Evolutionary conservation across 1,140 invertebrate species (phyloP), one percentile per base, ranked within the genome.

Genomic region (Chironomus striatipennis): DNA sequence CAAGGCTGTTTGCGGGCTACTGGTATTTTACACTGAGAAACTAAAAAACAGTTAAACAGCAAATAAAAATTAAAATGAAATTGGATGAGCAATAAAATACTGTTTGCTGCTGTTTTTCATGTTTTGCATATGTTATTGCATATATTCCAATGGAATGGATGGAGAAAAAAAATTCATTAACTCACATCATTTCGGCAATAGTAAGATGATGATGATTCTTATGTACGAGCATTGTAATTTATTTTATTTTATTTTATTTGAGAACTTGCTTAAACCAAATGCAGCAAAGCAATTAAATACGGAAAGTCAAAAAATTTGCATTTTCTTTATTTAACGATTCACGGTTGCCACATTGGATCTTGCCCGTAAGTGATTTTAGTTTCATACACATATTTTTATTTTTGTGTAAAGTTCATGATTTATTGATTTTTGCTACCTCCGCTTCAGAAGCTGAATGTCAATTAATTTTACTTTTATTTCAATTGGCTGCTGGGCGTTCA

Each of bases 361-460:
- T 34, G 17, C 8, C 65, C 65, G 65, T 18, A 17, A 21, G 65
- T 21, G 20, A 20, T 70, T 12, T 34, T 34, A 34, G 24, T 34
- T 57, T 12, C 47, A 15, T n/a, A 47, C 43, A 47, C 43, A n/a
- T n/a, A n/a, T 34, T 34, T 34, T 34, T 34, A 2, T 34, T 34
- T 34, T 34, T 34, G 24, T 34, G 24, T 34, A 57, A 57, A 57
- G 47, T 57, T 70, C 17, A 20, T 70, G 65, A 70, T 70, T 70
- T 70, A 70, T 70, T 70, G 65, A 70, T 70, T 20, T 70, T 70
- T 18, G 18, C 65, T 70, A 70, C 65, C 65, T 20, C 18, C 18
- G 20, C 20, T 70, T 70, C 65, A 21, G 65, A 70, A 70, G 65
- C 65, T 70, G 17, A 70, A 70, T 70, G 65, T 70, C 65, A 70